Base-by-base conservation (phyloP, 1,140 invertebrate species). In the Drosophila malerkotliana region DNA sequence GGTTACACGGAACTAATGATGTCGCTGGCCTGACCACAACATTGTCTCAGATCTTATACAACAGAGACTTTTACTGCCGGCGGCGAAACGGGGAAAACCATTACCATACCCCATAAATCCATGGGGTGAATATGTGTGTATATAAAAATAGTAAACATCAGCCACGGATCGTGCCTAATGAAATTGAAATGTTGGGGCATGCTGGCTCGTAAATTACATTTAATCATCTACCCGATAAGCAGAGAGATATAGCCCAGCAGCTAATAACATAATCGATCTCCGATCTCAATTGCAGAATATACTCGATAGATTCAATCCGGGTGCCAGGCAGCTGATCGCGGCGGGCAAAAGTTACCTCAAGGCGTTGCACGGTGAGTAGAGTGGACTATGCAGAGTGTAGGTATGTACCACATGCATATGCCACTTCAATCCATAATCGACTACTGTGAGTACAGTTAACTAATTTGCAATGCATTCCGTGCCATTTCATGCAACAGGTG, bases 241-340 rank as follows among this genome's bases (percentile, higher is more conserved):
- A 30, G 18, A 12, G 18, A 12, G 8, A 34, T 37, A 59, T 64
- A 21, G 41, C 56, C 18, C 15, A 57, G n/a, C 41, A 57, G 45
- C 55, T 57, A 72, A 67, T 52, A 49, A 59, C 5, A 54, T 14
- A 41, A 77, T 63, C 44, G 62, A 72, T 72, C 37, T 51, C 58
- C 56, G 8, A 56, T 58, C 49, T 39, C 44, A 63, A 96, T 76
- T 88, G 64, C 95, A 98, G 97, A 98, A 98, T 92, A 98, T 98
- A 92, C 93, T 98, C 94, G 97, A 98, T 91, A 97, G 98, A 93
- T 98, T 98, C 93, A 98, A 98, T 93, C 97, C 97, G 32, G 96
- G 96, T 76, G 97, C 97, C 6, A 93, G 97, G 81, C 97, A 98
- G 93, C 95, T 98, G 94, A 98, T 98, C 92, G 97, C 96, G 69